A percentile compares a stretch with the other conserved stretches of the same genome.
phyloP scores from a whole-genome alignment of 2,113 vertebrate genomes.

The Myrmecobius fasciatus region DNA sequence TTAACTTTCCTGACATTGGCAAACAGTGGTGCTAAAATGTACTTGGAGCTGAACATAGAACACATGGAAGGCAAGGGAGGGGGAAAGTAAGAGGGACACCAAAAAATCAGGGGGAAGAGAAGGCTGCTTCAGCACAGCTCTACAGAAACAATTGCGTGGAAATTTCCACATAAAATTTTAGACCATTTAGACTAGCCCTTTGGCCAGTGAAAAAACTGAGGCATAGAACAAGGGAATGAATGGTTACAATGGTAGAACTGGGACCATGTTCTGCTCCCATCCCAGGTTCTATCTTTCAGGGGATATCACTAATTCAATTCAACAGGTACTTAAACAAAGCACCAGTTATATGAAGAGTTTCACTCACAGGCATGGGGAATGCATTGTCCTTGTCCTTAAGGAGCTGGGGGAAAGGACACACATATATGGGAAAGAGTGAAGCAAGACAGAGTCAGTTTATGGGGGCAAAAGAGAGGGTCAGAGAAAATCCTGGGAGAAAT shows the following conservation, averaged over 20 bases:
- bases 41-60: background rate
- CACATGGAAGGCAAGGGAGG: background rate
- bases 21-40: conserved; percentile 2
- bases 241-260: background rate
- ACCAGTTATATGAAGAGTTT: background rate
- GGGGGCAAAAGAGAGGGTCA: background rate
- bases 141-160: background rate
- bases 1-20: background rate
- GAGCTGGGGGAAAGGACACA: background rate
- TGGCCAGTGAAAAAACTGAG: background rate
- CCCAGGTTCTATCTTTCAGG: background rate
- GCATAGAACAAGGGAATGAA: background rate
- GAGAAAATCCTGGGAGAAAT: background rate
- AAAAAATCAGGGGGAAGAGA: background rate
- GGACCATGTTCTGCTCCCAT: background rate
- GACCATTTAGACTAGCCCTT: background rate
- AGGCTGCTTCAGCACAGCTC: background rate
- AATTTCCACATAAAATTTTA: background rate
- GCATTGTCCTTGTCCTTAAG: background rate
- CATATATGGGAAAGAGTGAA: background rate
- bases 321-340: background rate
- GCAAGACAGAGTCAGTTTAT: background rate
- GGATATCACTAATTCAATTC: background rate
- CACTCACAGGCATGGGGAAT: background rate
- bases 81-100: background rate